These are phyloP conservation scores for Clarias laeviceps DNA, from an alignment of 2,797 vertebrate species.

Conservation along the genomic window DNA sequence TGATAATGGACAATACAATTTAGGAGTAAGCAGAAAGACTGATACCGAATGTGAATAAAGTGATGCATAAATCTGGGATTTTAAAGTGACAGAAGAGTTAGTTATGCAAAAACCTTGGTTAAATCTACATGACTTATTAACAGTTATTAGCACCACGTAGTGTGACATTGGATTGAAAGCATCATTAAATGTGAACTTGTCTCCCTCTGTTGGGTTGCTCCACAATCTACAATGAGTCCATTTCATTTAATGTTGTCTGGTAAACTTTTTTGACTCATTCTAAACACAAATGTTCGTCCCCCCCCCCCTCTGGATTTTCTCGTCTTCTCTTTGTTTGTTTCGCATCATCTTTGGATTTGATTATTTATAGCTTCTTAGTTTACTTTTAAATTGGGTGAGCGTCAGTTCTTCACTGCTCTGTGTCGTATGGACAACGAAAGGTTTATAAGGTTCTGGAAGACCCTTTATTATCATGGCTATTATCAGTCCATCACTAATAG, in stretches of 20 bases:
- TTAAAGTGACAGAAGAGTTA: conserved; percentile 19
- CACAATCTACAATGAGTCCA: conserved; percentile 53
- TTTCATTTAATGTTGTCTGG: conserved; percentile 17
- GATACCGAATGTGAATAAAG: conserved; percentile 56
- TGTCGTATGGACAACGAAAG: conserved; percentile 43
- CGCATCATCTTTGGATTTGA: conserved; percentile 39
- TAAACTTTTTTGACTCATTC: conserved; percentile 9
- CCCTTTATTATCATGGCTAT: conserved; percentile 48
- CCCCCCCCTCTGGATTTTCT: not conserved
- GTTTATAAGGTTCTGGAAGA: conserved; percentile 51
- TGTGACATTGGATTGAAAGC: conserved; percentile 23
- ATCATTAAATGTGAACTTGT: conserved; percentile 27
- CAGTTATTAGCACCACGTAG: conserved; percentile 21
- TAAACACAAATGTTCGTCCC: conserved; percentile 38
- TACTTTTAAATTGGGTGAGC: too few relatives aligned
- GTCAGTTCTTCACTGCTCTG: conserved; percentile 44
- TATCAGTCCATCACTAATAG: conserved; percentile 48
- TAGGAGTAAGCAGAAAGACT: conserved; percentile 62
- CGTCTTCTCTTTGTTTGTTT: conserved; percentile 30
- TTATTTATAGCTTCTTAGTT: too few relatives aligned
- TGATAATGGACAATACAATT: conserved; percentile 58
- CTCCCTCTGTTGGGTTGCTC: conserved; percentile 44
- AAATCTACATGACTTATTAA: not conserved
- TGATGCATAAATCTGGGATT: conserved; percentile 49
- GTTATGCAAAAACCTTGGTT: not conserved